A percentile compares a stretch with the other conserved stretches of the same genome.
Conservation (phyloP, 2,797 vertebrate species). For the Scleropages formosus region DNA sequence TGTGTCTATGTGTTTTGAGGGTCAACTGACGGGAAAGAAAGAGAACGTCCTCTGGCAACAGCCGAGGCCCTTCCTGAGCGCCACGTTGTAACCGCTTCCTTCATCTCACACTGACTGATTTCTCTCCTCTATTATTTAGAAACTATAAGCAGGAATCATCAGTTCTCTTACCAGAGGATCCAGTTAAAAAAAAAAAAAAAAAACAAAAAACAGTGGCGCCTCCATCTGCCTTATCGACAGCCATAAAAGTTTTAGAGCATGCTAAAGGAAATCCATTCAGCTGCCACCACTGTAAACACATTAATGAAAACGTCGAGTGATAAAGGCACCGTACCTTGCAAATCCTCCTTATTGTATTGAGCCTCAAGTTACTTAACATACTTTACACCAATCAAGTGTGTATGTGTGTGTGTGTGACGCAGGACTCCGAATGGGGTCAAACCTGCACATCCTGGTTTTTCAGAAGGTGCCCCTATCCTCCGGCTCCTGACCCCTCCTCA, state of each 20-base stretch:
- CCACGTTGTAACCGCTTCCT: constrained; percentile 40
- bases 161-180: constrained; percentile 58
- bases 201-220: constrained; percentile 59
- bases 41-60: constrained; percentile 22
- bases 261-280: constrained; percentile 64
- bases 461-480: background rate
- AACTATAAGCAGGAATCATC: constrained; percentile 69
- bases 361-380: constrained; percentile 48
- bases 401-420: constrained; percentile 24
- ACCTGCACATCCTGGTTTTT: constrained; percentile 30
- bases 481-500: background rate
- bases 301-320: constrained; percentile 49
- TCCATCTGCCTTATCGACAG: constrained; percentile 58
- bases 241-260: constrained; percentile 69
- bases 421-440: too few relatives aligned
- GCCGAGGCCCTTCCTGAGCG: constrained; percentile 53
- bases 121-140: constrained; percentile 69
- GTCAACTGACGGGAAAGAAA: background rate
- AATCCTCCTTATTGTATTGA: constrained; percentile 50
- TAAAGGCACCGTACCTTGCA: constrained; percentile 37
- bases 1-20: background rate
- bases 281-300: constrained; percentile 58
- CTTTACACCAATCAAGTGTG: constrained; percentile 56
- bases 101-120: constrained; percentile 58
- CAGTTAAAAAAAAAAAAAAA: constrained; percentile 56